Conservation (phyloP, 2,888 invertebrate species). For the Agriopis aurantiaria region DNA sequence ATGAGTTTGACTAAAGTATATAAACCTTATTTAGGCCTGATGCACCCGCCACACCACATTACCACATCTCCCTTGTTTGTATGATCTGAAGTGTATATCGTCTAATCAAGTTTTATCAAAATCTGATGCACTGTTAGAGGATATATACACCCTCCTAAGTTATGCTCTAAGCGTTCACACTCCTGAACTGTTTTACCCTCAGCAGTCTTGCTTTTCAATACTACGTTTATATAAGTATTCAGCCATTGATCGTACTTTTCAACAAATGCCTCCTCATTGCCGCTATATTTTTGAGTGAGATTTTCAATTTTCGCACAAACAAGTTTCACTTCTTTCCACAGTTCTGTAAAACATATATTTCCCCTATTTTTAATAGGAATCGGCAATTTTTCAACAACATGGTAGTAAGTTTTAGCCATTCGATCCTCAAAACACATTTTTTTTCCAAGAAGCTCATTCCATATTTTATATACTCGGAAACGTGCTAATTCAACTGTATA, state of each 20-base stretch:
- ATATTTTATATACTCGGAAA: neutral
- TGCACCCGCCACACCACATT: too few relatives aligned
- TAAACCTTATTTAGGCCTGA: too few relatives aligned
- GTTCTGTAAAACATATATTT: neutral
- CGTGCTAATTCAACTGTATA: neutral
- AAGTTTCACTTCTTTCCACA: neutral
- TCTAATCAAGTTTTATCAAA: too few relatives aligned
- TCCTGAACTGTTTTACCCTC: neutral
- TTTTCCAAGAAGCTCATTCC: neutral
- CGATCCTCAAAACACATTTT: conserved; percentile 1
- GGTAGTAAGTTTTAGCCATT: neutral
- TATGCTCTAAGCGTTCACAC: neutral
- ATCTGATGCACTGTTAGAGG: too few relatives aligned
- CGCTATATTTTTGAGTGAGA: neutral
- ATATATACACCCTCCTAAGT: too few relatives aligned
- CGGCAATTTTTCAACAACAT: neutral
- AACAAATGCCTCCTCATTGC: neutral
- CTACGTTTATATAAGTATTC: neutral
- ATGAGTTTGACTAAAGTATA: too few relatives aligned
- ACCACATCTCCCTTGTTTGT: too few relatives aligned
- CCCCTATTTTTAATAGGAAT: neutral
- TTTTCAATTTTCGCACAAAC: neutral
- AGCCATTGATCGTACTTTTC: neutral
- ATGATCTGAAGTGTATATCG: too few relatives aligned
- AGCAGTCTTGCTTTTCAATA: neutral